Base-by-base conservation (phyloP, 2,888 invertebrate genomes). In the Rotaria sp. region DNA sequence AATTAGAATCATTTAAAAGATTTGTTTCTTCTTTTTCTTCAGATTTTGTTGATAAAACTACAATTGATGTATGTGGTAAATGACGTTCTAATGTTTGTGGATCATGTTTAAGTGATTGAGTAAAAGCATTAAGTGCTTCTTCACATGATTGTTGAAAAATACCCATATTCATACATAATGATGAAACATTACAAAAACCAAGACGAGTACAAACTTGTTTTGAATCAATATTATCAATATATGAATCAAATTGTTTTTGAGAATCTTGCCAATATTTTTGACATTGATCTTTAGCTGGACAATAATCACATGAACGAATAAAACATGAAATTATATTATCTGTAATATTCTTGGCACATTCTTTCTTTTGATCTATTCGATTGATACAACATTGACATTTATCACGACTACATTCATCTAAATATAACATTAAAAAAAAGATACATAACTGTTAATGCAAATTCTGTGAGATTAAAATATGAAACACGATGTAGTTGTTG, bases 331-430 rank as follows among this genome's bases (percentile, higher is more conserved):
- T 80, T 7, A 80, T 3, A 1, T 80, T 45, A 45, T 80, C 41
- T 15, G 18, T 24, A 1, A 26, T 38, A 13, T 21, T 18, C 45
- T 80, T 80, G 0, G 75, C 45, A 80, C 45, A 45, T 3, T 38
- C 75, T 45, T 45, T 45, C 45, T 80, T 80, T 45, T 45, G 24
- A 26, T 80, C 26, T 7, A 80, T 10, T 26, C 26, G 26, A 26
- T 80, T 30, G 24, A 41, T 26, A 45, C 75, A 80, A 41, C 75
- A 80, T 80, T 80, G 41, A 80, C 75, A 80, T 45, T 80, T 80
- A 45, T 80, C 75, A 21, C 24, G 24, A n/a, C 15, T 24, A 45
- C 75, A 80, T 80, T 80, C 75, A 80, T 80, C 75, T 80, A 80
- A 80, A 80, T 18, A 45, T 45, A 45, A n/a, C n/a, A n/a, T n/a